These are phyloP conservation scores for Ariolimax columbianus DNA, from an alignment of 2,888 invertebrate genomes.

Conservation along the genomic window DNA sequence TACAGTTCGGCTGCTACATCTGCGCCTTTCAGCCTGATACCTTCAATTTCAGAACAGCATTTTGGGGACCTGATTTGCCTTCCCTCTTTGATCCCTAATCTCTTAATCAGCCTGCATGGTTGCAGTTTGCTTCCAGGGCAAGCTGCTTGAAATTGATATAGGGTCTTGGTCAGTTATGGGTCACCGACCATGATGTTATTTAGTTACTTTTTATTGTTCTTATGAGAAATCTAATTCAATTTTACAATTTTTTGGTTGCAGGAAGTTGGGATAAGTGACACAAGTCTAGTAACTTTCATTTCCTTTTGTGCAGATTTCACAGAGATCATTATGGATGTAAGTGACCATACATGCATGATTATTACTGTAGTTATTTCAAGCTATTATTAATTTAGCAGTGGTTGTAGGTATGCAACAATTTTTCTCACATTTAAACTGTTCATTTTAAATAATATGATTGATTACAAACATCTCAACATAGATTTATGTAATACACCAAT, in stretches of 20 bases:
- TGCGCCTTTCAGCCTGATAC: too few relatives aligned
- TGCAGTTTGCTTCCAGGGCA: too few relatives aligned
- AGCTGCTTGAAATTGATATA: too few relatives aligned
- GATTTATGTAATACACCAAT: too few relatives aligned
- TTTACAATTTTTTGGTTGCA: constrained; percentile 51
- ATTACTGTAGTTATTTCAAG: neutral
- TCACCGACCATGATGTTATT: too few relatives aligned
- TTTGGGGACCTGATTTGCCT: too few relatives aligned
- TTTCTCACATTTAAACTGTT: neutral
- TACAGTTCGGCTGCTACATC: too few relatives aligned
- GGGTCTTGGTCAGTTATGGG: too few relatives aligned
- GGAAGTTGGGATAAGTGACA: constrained; percentile 78
- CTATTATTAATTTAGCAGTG: neutral
- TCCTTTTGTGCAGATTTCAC: constrained; percentile 80
- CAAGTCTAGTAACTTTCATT: constrained; percentile 77
- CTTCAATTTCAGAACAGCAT: too few relatives aligned
- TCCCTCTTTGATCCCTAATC: too few relatives aligned
- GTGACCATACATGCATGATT: constrained; percentile 22
- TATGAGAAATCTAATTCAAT: neutral
- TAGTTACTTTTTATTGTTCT: too few relatives aligned
- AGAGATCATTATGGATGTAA: constrained; percentile 83
- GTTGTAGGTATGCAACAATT: neutral
- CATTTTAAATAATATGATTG: neutral
- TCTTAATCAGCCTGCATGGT: too few relatives aligned
- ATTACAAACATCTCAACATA: neutral